A percentile compares a stretch with the other conserved stretches of the same genome.
Conservation (phyloP, 2,113 vertebrate genomes). For the Trematocara stigmaticum region DNA sequence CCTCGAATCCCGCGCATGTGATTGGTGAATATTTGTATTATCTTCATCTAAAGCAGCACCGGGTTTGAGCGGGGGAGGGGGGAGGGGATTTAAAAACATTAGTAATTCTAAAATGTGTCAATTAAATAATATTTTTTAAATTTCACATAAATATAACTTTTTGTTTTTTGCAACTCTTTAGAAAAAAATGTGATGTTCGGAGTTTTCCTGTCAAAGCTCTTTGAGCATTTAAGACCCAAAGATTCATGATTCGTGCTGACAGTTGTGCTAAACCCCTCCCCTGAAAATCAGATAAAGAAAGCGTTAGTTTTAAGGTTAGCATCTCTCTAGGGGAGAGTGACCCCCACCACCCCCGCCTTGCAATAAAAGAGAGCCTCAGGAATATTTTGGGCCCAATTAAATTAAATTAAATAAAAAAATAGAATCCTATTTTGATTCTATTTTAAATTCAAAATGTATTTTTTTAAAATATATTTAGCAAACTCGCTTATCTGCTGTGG, state of each 20-base stretch:
- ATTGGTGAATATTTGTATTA: background rate
- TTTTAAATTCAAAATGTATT: background rate
- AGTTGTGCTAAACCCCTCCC: background rate
- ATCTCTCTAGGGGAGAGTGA: background rate
- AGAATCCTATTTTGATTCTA: background rate
- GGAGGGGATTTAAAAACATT: background rate
- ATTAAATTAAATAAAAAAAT: background rate
- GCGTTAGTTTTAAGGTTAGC: background rate
- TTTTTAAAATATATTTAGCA: background rate
- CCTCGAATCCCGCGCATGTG: background rate
- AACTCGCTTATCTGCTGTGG: background rate
- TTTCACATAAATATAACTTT: background rate
- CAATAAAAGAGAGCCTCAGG: background rate
- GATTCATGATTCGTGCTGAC: background rate
- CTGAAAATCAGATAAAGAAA: background rate
- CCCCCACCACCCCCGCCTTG: background rate
- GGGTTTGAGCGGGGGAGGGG: rapidly evolving
- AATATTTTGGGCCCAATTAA: background rate
- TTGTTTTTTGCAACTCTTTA: background rate
- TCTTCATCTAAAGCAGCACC: background rate
- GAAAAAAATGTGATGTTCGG: background rate
- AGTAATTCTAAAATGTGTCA: background rate
- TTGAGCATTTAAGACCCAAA: background rate
- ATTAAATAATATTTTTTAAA: background rate
- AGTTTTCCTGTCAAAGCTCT: background rate